Evolutionary conservation across 2,113 vertebrate genomes (phyloP).

Genomic region (Semnornis frantzii): DNA sequence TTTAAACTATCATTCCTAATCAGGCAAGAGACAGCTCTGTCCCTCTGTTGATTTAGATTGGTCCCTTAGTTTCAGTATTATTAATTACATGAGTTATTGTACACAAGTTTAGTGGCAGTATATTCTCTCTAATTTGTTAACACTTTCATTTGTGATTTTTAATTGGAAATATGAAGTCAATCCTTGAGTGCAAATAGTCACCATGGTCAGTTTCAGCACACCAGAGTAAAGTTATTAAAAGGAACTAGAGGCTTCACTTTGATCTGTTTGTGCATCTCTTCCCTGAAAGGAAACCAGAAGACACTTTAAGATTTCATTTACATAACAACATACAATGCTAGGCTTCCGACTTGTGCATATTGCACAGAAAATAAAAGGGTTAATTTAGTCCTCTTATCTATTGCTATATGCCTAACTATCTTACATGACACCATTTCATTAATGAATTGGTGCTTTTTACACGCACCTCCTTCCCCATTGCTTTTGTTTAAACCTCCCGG

Average conservation of each 20-base stretch:
- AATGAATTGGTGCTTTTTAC: constrained; percentile 80
- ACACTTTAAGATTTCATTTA: constrained; percentile 17
- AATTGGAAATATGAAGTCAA: neutral
- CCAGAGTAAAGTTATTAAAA: constrained; percentile 4
- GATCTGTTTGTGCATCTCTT: constrained; percentile 4
- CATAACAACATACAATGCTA: constrained; percentile 3
- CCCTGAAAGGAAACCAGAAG: constrained; percentile 15
- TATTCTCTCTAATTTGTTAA: constrained; percentile 52
- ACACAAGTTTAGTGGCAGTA: neutral
- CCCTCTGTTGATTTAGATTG: constrained; percentile 59
- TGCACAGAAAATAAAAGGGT: constrained; percentile 70
- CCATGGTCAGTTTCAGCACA: neutral
- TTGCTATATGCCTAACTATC: constrained; percentile 82
- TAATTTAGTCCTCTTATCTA: constrained; percentile 76
- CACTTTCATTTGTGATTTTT: constrained; percentile 36
- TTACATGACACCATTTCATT: constrained; percentile 82
- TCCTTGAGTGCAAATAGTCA: neutral
- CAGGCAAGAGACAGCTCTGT: constrained; percentile 37
- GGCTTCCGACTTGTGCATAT: constrained; percentile 20
- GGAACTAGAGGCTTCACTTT: neutral
- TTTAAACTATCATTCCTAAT: constrained; percentile 54
- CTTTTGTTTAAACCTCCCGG: constrained; percentile 85
- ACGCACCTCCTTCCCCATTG: constrained; percentile 79
- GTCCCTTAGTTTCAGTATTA: constrained; percentile 62
- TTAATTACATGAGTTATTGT: constrained; percentile 69